phyloP scores from a whole-genome alignment of 1,140 invertebrate species.

The Lasaia peninsularis region DNA sequence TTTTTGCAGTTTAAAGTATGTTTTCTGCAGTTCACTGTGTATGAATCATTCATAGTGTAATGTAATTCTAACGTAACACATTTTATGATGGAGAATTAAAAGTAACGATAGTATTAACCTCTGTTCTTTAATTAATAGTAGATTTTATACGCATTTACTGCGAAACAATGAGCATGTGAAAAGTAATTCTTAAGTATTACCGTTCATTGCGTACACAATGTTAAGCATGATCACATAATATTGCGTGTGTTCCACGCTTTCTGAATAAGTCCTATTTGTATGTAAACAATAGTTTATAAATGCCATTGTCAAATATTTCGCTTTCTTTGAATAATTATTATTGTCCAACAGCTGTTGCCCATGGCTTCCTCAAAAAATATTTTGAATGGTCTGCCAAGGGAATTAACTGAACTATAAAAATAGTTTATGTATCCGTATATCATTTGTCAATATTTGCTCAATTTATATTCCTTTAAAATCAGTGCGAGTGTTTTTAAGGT shows the following conservation, averaged over 20 bases:
- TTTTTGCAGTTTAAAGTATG: too few relatives aligned
- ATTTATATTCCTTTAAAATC: too few relatives aligned
- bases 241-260: slow-evolving; percentile 21
- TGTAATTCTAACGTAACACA: too few relatives aligned
- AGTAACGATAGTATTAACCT: not conserved
- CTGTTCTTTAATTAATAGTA: not conserved
- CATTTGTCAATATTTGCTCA: too few relatives aligned
- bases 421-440: too few relatives aligned
- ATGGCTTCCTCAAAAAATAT: too few relatives aligned
- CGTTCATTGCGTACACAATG: slow-evolving; percentile 1
- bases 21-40: too few relatives aligned
- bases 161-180: slow-evolving; percentile 4
- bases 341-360: too few relatives aligned
- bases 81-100: not conserved
- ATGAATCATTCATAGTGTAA: too few relatives aligned
- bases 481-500: too few relatives aligned
- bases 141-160: not conserved
- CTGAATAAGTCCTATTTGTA: slow-evolving; percentile 1
- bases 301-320: not conserved
- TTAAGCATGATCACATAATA: slow-evolving; percentile 20
- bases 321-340: not conserved
- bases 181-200: slow-evolving; percentile 4
- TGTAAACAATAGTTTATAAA: slow-evolving; percentile 2
- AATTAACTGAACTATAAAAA: too few relatives aligned
- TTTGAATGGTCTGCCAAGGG: too few relatives aligned